phyloP scores from a whole-genome alignment of 2,888 invertebrate genomes.

The Aspidiotus destructor region DNA sequence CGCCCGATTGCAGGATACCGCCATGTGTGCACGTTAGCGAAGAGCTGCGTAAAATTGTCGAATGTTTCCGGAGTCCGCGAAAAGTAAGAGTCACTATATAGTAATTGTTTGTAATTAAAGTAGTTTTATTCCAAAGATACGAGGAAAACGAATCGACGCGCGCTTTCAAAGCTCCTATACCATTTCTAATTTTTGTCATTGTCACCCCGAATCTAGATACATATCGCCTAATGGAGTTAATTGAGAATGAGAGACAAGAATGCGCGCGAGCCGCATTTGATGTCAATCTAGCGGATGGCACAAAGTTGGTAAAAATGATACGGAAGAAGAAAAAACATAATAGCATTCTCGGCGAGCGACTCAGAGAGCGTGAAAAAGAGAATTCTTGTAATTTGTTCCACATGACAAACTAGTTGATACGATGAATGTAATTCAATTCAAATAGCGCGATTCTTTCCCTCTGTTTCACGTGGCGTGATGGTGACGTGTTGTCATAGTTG shows the following conservation, averaged over 20 bases:
- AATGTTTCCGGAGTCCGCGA: constrained; percentile 14
- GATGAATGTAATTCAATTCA: constrained; percentile 27
- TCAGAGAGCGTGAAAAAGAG: neutral
- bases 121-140: no score
- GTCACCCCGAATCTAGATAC: no score
- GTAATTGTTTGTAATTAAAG: no score
- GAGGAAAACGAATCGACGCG: no score
- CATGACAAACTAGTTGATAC: constrained; percentile 28
- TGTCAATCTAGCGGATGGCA: constrained; percentile 15
- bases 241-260: constrained; percentile 4
- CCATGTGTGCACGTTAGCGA: constrained; percentile 17
- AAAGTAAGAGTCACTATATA: constrained; percentile 5
- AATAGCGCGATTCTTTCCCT: constrained; percentile 6
- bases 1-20: constrained; percentile 11
- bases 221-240: no score
- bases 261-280: constrained; percentile 16
- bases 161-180: no score
- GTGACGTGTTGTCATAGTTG: neutral
- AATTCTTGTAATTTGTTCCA: constrained; percentile 27
- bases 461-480: neutral
- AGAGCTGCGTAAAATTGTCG: constrained; percentile 20
- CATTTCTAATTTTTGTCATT: no score
- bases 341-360: neutral
- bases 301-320: neutral
- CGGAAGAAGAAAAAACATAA: no score